Conservation (phyloP, 2,113 vertebrate species). For the Vicugna pacos region DNA sequence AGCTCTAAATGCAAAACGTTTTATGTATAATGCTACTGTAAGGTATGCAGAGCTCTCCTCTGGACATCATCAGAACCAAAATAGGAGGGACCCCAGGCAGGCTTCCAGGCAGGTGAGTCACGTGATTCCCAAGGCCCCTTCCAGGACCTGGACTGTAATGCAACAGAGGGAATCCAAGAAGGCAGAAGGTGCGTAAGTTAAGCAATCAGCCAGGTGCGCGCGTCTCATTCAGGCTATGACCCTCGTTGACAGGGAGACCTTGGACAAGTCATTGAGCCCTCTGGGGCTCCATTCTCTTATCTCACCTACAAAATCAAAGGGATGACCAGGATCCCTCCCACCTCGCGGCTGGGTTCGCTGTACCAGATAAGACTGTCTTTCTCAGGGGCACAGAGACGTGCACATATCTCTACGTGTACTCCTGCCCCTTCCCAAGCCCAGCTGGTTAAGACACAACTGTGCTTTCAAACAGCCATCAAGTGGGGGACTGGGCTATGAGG, state of each 20-base stretch:
- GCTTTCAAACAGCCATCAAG: neutral
- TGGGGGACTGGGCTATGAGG: neutral
- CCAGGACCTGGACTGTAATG: neutral
- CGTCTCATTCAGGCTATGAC: neutral
- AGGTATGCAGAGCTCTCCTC: neutral
- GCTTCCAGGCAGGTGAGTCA: neutral
- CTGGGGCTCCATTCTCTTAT: neutral
- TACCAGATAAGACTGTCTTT: neutral
- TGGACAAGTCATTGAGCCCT: neutral
- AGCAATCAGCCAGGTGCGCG: neutral
- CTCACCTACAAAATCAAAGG: neutral
- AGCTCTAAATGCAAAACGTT: neutral
- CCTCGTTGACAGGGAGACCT: neutral
- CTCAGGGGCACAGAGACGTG: fast-evolving
- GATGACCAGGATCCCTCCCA: neutral
- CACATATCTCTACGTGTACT: neutral
- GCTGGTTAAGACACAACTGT: neutral
- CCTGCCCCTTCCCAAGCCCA: neutral
- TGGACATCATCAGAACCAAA: neutral
- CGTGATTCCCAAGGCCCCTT: too few relatives aligned
- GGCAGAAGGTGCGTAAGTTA: neutral
- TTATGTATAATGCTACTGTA: fast-evolving
- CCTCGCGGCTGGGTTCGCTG: neutral
- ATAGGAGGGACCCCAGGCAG: neutral
- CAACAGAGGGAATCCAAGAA: neutral